Conservation (phyloP, 2,797 vertebrate species). For the Margarornis squamiger region DNA sequence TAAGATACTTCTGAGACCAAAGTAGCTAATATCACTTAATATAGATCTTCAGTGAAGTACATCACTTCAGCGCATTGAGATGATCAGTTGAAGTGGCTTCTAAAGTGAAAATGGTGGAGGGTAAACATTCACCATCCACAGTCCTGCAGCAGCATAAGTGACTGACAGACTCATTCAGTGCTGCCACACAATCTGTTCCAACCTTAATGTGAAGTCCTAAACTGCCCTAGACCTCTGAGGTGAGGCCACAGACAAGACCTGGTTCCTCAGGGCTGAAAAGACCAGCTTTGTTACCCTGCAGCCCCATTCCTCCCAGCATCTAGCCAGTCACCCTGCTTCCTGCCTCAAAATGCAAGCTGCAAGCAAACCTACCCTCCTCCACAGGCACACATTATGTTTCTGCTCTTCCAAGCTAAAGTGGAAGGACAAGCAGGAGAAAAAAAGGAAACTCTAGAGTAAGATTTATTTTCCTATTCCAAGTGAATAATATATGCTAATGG, state of each 20-base stretch:
- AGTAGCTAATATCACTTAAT: neutral
- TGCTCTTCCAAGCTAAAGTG: neutral
- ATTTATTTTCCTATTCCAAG: constrained; percentile 8
- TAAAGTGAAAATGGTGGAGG: neutral
- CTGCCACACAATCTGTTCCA: neutral
- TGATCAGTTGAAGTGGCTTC: neutral
- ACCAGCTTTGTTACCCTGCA: neutral
- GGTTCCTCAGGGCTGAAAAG: neutral
- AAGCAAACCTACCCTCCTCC: neutral
- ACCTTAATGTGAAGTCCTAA: neutral
- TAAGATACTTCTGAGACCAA: neutral
- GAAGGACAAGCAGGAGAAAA: neutral
- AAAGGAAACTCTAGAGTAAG: neutral
- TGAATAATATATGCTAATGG: neutral
- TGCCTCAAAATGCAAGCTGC: neutral
- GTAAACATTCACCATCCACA: neutral
- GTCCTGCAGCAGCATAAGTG: neutral
- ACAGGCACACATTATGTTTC: neutral
- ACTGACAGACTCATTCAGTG: fast-evolving
- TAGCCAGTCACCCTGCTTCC: neutral
- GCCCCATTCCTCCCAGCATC: neutral
- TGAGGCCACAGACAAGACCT: neutral
- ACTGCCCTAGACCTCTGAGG: neutral
- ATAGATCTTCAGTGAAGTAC: neutral
- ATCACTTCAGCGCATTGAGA: neutral